Percentiles rank a stretch among this genome's conserved stretches.
Evolutionary conservation across 2,113 vertebrate species (phyloP).

Genomic region (Chrysochloris asiatica): DNA sequence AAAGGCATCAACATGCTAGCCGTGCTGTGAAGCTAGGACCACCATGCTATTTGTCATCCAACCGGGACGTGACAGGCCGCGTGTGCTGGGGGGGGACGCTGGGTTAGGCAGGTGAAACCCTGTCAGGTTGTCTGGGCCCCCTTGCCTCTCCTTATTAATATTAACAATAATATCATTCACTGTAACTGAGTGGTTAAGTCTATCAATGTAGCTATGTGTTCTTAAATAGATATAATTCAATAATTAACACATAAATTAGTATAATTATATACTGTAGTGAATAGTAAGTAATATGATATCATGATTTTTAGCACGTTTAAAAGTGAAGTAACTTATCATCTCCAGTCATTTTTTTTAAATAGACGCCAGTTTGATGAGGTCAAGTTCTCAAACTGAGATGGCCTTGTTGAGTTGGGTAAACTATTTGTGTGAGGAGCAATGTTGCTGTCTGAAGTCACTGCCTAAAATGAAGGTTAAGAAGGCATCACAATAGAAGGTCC

Average conservation of each 20-base stretch:
- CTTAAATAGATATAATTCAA: neutral
- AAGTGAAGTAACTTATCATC: conserved; percentile 62
- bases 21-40: neutral
- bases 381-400: conserved; percentile 59
- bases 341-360: conserved; percentile 69
- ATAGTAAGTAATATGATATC: neutral
- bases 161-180: neutral
- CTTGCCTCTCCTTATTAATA: neutral
- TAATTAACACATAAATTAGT: neutral
- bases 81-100: neutral
- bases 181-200: neutral
- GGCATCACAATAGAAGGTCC: too few relatives aligned
- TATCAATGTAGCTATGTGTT: neutral
- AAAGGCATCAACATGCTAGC: neutral
- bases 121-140: neutral
- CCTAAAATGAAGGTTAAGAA: neutral
- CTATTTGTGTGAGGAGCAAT: conserved; percentile 34
- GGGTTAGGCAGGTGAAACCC: neutral
- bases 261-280: neutral
- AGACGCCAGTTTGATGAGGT: conserved; percentile 28
- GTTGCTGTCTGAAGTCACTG: neutral
- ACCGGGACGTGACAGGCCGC: neutral
- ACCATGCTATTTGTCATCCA: neutral
- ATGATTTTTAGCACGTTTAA: conserved; percentile 34
- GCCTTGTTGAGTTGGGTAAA: neutral